Evolutionary conservation across 2,888 invertebrate species (phyloP).

Genomic region (Macropis europaea): DNA sequence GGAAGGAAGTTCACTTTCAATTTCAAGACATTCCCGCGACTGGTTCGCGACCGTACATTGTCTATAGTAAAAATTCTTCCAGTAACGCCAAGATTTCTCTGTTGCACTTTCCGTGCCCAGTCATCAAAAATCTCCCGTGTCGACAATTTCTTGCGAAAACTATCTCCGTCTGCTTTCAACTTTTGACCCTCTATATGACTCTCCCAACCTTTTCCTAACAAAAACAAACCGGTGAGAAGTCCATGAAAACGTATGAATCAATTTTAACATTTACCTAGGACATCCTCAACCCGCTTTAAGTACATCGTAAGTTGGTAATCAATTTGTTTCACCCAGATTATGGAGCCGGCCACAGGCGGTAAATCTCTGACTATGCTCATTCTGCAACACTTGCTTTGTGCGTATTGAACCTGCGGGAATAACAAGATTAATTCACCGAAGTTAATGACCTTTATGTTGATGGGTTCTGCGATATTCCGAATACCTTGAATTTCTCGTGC

Average conservation of each 20-base stretch:
- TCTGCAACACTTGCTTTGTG: slow-evolving; percentile 95
- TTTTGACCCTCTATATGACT: slow-evolving; percentile 99
- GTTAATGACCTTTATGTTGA: not conserved
- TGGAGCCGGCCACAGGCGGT: slow-evolving; percentile 98
- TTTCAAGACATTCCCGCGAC: slow-evolving; percentile 91
- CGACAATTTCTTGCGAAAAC: slow-evolving; percentile 96
- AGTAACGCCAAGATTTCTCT: slow-evolving; percentile 95
- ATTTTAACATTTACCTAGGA: slow-evolving; percentile 86
- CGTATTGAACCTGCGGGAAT: slow-evolving; percentile 90
- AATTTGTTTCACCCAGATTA: slow-evolving; percentile 99
- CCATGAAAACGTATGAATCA: not conserved
- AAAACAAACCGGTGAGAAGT: not conserved
- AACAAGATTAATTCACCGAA: not conserved
- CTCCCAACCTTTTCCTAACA: slow-evolving; percentile 96
- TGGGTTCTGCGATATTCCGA: not conserved
- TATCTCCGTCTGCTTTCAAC: slow-evolving; percentile 98
- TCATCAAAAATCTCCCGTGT: slow-evolving; percentile 99
- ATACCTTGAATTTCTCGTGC: slow-evolving; percentile 98
- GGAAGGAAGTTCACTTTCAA: slow-evolving; percentile 97
- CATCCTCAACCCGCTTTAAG: slow-evolving; percentile 98
- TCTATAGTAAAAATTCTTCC: slow-evolving; percentile 98
- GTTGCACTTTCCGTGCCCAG: slow-evolving; percentile 97
- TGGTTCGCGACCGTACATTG: slow-evolving; percentile 87
- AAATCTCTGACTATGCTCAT: slow-evolving; percentile 96
- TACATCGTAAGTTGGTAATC: slow-evolving; percentile 98